Conservation (phyloP, 2,797 vertebrate genomes). For the Heteromormyrus szaboi region DNA sequence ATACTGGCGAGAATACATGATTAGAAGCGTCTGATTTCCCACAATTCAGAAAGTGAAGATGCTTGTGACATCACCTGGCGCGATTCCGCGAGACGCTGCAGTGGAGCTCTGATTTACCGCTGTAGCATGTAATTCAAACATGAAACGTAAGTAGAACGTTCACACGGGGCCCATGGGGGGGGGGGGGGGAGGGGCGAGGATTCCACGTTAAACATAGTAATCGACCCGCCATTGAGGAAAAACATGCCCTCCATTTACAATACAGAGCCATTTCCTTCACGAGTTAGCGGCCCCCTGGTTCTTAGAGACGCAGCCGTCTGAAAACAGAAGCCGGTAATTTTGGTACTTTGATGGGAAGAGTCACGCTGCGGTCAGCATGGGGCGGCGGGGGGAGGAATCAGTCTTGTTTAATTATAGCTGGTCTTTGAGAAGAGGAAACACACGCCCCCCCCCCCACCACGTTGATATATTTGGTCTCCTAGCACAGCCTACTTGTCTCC, state of each 20-base stretch:
- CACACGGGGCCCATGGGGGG: not conserved
- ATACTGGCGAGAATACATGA: not conserved
- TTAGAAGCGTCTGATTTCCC: not conserved
- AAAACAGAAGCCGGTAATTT: constrained; percentile 2
- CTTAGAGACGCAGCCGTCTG: not conserved
- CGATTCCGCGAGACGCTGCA: not conserved
- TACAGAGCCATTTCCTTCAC: not conserved
- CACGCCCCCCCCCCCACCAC: not conserved
- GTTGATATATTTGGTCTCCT: not conserved
- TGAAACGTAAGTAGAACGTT: not conserved
- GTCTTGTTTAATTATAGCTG: not conserved
- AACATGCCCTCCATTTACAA: not conserved
- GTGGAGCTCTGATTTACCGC: not conserved
- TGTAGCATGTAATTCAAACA: not conserved
- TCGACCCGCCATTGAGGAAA: not conserved
- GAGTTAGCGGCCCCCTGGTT: not conserved
- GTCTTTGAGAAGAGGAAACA: not conserved
- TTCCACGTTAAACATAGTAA: not conserved
- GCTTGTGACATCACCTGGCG: not conserved
- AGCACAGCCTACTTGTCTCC: not conserved
- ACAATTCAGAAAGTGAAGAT: not conserved
- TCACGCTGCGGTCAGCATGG: not conserved
- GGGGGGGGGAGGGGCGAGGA: not conserved
- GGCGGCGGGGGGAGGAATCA: not conserved
- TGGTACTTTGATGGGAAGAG: not conserved